These are phyloP conservation scores for Paradisaea rubra DNA, from an alignment of 2,113 vertebrate genomes.

Conservation along the genomic window DNA sequence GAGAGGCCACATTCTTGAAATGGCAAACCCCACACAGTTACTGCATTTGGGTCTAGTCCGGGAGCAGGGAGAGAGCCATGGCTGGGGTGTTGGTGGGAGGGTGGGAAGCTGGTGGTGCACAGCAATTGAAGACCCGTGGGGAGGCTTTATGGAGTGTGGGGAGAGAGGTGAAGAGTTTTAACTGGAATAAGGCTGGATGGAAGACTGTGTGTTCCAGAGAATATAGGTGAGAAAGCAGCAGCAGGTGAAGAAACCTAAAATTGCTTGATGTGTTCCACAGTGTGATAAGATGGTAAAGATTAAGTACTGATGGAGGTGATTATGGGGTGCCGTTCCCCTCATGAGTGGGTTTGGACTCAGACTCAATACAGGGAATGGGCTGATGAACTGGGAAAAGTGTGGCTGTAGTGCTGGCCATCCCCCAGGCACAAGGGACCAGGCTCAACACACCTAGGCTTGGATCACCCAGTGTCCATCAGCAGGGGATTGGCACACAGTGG, in stretches of 20 bases:
- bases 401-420: neutral
- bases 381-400: neutral
- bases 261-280: neutral
- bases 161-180: neutral
- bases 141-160: neutral
- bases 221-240: neutral
- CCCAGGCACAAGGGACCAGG: neutral
- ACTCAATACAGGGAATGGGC: neutral
- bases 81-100: neutral
- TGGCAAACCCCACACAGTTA: rapidly evolving
- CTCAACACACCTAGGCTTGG: neutral
- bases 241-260: neutral
- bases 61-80: neutral
- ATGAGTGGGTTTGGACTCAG: neutral
- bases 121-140: rapidly evolving
- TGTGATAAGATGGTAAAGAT: neutral
- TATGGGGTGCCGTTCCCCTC: neutral
- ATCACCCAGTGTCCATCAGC: rapidly evolving
- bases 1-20: neutral
- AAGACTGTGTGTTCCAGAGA: neutral
- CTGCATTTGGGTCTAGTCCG: rapidly evolving
- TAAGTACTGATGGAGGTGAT: neutral
- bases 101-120: neutral
- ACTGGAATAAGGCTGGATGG: neutral
- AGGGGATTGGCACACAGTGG: rapidly evolving